phyloP scores from a whole-genome alignment of 2,113 vertebrate genomes.

The Calyptomena viridis region DNA sequence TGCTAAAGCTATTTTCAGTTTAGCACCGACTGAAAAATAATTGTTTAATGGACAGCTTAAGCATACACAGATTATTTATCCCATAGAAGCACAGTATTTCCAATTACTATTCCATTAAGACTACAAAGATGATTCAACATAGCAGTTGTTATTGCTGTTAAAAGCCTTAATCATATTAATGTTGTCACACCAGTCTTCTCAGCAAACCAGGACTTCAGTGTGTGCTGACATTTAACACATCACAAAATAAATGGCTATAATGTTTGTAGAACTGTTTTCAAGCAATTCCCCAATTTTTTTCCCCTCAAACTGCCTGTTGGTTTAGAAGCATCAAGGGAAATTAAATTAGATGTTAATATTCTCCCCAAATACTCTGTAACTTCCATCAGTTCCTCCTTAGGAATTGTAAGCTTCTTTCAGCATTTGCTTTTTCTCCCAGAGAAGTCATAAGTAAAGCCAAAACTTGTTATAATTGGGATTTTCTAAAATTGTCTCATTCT shows the following conservation, averaged over 20 bases:
- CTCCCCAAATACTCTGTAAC: background rate
- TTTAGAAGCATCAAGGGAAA: conserved; percentile 11
- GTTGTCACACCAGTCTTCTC: conserved; percentile 25
- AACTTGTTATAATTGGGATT: background rate
- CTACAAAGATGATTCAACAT: conserved; percentile 4
- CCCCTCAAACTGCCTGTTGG: background rate
- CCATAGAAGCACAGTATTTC: background rate
- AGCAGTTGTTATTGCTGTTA: conserved; percentile 19
- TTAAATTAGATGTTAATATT: conserved; percentile 33
- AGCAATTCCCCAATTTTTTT: background rate
- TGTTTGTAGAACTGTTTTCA: conserved; percentile 23
- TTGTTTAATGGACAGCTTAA: background rate
- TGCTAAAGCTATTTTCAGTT: conserved; percentile 5
- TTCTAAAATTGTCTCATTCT: background rate
- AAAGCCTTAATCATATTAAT: conserved; percentile 42
- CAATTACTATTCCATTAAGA: conserved; percentile 31
- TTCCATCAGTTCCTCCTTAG: background rate
- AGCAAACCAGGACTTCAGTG: background rate
- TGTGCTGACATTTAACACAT: conserved; percentile 35
- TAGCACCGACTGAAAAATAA: background rate
- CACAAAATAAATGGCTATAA: conserved; percentile 5
- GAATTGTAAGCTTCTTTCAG: background rate
- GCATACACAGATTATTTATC: background rate
- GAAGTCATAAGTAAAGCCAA: background rate
- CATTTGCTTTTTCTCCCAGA: conserved; percentile 37